phyloP scores from a whole-genome alignment of 2,888 invertebrate species.

The Noctua janthina region DNA sequence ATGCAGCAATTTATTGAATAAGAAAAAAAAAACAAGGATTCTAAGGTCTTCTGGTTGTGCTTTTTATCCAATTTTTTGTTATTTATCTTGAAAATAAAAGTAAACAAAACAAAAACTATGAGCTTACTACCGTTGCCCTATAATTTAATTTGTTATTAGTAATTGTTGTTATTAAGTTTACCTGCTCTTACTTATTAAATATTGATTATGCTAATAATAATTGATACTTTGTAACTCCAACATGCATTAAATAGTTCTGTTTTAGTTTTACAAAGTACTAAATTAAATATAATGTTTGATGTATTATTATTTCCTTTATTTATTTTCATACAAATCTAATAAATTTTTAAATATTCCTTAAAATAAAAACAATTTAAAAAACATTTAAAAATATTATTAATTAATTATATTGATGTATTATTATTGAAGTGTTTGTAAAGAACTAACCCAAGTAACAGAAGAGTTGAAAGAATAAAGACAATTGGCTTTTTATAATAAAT shows the following conservation, averaged over 20 bases:
- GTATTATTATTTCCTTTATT: background rate
- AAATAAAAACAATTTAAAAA: too few species aligned
- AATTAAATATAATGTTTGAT: background rate
- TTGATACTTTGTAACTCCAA: background rate
- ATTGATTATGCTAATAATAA: constrained; percentile 11
- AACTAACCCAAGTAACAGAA: background rate
- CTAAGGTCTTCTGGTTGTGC: background rate
- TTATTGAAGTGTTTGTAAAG: background rate
- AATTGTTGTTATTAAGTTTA: constrained; percentile 9
- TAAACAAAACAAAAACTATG: background rate
- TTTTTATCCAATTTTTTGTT: background rate
- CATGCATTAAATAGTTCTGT: constrained; percentile 13
- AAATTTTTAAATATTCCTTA: too few species aligned
- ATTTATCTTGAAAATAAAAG: background rate
- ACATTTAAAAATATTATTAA: too few species aligned
- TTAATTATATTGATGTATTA: background rate
- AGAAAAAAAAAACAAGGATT: background rate
- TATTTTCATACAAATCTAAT: too few species aligned
- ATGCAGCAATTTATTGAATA: background rate
- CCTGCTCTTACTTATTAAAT: constrained; percentile 31
- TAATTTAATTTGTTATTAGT: constrained; percentile 13
- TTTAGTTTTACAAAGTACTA: background rate
- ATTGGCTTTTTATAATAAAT: background rate
- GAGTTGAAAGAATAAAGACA: constrained; percentile 19
- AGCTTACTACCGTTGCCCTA: background rate